A percentile compares a stretch with the other conserved stretches of the same genome.
Conservation (phyloP, 2,797 vertebrate genomes). For the Melanotaenia trifasciata region DNA sequence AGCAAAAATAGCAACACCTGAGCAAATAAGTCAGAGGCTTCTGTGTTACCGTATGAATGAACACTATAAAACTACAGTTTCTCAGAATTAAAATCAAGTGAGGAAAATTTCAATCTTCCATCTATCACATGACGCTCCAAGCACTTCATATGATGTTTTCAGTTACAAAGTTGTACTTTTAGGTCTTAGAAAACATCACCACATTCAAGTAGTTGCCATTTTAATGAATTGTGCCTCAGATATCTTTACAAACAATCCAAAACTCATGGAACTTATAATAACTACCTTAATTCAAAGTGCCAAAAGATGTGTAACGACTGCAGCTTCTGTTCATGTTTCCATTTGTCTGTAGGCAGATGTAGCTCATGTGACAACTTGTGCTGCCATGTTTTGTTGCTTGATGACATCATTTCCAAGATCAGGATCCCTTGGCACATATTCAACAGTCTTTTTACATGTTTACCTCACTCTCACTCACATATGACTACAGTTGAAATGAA, state of each 20-base stretch:
- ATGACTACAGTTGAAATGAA: not conserved
- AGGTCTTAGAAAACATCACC: not conserved
- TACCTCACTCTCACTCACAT: not conserved
- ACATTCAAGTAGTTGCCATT: not conserved
- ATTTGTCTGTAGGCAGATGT: not conserved
- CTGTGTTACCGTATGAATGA: not conserved
- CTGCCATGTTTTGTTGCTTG: not conserved
- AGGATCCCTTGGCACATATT: not conserved
- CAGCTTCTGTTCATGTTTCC: not conserved
- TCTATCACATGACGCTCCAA: slow-evolving; percentile 27
- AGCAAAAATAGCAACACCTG: not conserved
- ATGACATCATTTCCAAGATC: not conserved
- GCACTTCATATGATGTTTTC: slow-evolving; percentile 29
- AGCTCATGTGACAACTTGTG: not conserved
- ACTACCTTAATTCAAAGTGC: not conserved
- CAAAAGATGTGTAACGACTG: not conserved
- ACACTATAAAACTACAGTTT: not conserved
- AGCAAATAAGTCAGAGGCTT: not conserved
- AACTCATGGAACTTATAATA: not conserved
- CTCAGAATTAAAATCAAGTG: not conserved
- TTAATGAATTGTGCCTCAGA: not conserved
- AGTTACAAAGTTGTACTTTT: not conserved
- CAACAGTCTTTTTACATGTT: not conserved
- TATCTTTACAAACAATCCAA: not conserved
- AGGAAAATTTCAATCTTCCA: slow-evolving; percentile 6